Conservation (phyloP, 1,140 invertebrate species). For the Zaprionus camerounensis region DNA sequence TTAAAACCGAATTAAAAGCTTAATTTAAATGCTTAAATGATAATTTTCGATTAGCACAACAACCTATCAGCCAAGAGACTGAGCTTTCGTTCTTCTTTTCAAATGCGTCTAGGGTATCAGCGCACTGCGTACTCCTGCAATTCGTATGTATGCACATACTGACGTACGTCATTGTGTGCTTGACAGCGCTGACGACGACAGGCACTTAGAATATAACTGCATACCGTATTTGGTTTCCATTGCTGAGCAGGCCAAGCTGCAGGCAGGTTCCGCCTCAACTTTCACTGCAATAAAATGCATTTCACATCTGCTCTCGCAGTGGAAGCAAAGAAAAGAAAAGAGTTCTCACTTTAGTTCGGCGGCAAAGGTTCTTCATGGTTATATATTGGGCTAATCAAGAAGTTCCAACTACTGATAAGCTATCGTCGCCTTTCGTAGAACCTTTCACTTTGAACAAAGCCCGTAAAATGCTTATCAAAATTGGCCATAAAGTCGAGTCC, state of each 20-base stretch:
- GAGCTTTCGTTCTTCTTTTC: too few species aligned
- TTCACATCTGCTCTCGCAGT: background rate
- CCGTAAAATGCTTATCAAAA: conserved; percentile 39
- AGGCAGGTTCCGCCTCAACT: conserved; percentile 52
- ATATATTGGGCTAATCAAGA: conserved; percentile 12
- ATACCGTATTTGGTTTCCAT: conserved; percentile 39
- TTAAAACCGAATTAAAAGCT: too few species aligned
- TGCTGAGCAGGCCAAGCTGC: conserved; percentile 34
- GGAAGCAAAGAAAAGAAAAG: too few species aligned
- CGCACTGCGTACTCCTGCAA: too few species aligned
- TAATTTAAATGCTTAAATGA: too few species aligned
- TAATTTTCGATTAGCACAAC: too few species aligned
- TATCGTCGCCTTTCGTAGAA: conserved; percentile 18
- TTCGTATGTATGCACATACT: background rate
- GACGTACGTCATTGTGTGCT: background rate
- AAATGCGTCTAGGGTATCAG: too few species aligned
- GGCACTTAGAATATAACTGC: conserved; percentile 12
- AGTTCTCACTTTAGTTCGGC: too few species aligned
- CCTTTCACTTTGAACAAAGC: conserved; percentile 63
- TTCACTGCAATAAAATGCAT: conserved; percentile 50
- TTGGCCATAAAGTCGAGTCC: background rate
- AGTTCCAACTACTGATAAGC: background rate
- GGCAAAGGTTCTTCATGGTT: background rate
- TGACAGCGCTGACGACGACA: conserved; percentile 11
- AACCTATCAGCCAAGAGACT: too few species aligned